A percentile compares a stretch with the other conserved stretches of the same genome.
These are phyloP conservation scores for Apomyelois bistriatella DNA, from an alignment of 2,888 invertebrate species.

Conservation along the genomic window DNA sequence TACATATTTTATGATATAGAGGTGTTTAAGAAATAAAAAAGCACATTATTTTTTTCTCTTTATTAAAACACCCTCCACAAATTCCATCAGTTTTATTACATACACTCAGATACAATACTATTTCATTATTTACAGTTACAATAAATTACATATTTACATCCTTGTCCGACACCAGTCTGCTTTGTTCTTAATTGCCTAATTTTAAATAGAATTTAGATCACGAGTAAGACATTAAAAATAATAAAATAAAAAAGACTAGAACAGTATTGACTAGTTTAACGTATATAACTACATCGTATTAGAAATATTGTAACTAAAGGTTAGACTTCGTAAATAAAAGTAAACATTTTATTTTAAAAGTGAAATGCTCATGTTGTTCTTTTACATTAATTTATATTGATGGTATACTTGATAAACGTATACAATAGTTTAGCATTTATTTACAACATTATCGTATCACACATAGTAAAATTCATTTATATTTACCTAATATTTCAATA, in stretches of 20 bases:
- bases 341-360: neutral
- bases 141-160: conserved; percentile 45
- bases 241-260: conserved; percentile 6
- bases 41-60: conserved; percentile 43
- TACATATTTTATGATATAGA: no score
- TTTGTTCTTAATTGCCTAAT: conserved; percentile 20
- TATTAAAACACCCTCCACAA: conserved; percentile 77
- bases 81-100: conserved; percentile 56
- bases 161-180: conserved; percentile 24
- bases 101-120: conserved; percentile 65
- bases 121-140: conserved; percentile 47
- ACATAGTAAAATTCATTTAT: conserved; percentile 40
- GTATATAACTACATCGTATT: neutral
- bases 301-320: no score
- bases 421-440: conserved; percentile 58
- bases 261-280: conserved; percentile 10
- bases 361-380: conserved; percentile 10
- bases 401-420: conserved; percentile 61
- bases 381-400: conserved; percentile 27
- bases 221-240: neutral
- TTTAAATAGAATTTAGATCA: conserved; percentile 3
- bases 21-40: no score
- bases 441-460: conserved; percentile 55
- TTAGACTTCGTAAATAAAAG: neutral
- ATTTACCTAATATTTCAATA: conserved; percentile 20